Percentiles rank a stretch among this genome's conserved stretches.
phyloP scores from a whole-genome alignment of 2,888 invertebrate genomes.

The Fragum fragum region DNA sequence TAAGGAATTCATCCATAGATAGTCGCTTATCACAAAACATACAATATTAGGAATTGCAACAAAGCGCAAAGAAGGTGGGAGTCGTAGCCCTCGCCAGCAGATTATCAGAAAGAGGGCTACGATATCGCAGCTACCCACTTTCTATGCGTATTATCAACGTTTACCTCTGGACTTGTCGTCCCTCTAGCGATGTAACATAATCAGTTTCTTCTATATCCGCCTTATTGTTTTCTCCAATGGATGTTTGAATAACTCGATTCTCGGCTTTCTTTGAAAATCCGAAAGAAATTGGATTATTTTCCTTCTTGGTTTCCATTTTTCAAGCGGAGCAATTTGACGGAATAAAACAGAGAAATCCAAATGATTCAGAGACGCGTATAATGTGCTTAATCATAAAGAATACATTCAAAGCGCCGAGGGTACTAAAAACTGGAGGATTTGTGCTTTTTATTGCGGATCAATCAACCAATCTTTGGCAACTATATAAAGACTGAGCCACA shows the following conservation, averaged over 20 bases:
- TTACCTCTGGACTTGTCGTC: constrained; percentile 72
- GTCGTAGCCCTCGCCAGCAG: no score
- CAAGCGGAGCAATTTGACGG: no score
- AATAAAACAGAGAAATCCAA: neutral
- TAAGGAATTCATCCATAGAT: no score
- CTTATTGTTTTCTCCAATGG: constrained; percentile 46
- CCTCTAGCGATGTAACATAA: constrained; percentile 74
- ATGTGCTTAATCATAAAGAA: neutral
- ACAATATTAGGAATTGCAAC: no score
- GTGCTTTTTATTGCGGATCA: no score
- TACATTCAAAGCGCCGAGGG: neutral
- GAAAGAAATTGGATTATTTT: constrained; percentile 73
- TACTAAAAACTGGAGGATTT: no score
- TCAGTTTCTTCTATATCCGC: constrained; percentile 67
- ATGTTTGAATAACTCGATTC: constrained; percentile 67
- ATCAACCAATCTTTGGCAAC: no score
- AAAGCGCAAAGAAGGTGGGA: no score
- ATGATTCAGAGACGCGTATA: neutral
- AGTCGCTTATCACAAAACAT: no score
- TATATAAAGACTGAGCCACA: no score
- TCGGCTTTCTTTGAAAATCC: constrained; percentile 78
- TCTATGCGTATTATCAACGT: neutral
- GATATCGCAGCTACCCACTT: neutral
- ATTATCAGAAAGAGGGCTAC: no score
- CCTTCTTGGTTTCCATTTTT: constrained; percentile 60